Evolutionary conservation across 2,113 vertebrate genomes (phyloP), one percentile per base, ranked within the genome.

Genomic region (Aegypius monachus): DNA sequence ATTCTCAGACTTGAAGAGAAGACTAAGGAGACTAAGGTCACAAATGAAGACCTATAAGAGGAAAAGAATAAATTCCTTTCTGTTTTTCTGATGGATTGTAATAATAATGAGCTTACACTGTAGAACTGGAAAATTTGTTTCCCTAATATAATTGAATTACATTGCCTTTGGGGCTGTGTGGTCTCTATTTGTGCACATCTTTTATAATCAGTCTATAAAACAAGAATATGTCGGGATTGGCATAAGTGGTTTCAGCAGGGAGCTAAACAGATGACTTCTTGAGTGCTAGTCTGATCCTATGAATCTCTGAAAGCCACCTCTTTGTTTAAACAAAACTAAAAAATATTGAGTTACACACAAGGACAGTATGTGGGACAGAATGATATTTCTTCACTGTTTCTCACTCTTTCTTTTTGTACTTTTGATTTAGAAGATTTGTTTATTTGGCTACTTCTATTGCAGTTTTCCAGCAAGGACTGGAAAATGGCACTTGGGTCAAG

Each of bases 31-130:
- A n/a, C 4, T 47, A 45, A 34, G 21, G 42, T 38, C 22, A 70
- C 17, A 61, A 68, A 67, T 0, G 0, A 86, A 87, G 43, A 56
- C 6, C 18, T 52, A 0, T 26, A 65, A 73, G 6, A 78, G 17
- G 40, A 88, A 85, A 23, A 56, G 16, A 90, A 92, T 68, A 78
- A 36, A 62, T 79, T 74, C 9, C 6, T 78, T 85, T 74, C 45
- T 71, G 9, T 66, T 25, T 56, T 82, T 13, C 36, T 86, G 31
- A 40, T 40, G 8, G 13, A 32, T 53, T 58, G 8, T n/a, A 70
- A 53, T 56, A 52, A 10, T 74, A 71, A 85, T 22, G 34, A 84
- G 13, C 31, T 88, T 70, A n/a, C 13, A 22, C 10, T 9, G 25
- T 27, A 68, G 32, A 38, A 23, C 27, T 45, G 48, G 58, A 77